Evolutionary conservation across 2,888 invertebrate genomes (phyloP), one percentile per base, ranked within the genome.

Genomic region (Zygaena filipendulae): DNA sequence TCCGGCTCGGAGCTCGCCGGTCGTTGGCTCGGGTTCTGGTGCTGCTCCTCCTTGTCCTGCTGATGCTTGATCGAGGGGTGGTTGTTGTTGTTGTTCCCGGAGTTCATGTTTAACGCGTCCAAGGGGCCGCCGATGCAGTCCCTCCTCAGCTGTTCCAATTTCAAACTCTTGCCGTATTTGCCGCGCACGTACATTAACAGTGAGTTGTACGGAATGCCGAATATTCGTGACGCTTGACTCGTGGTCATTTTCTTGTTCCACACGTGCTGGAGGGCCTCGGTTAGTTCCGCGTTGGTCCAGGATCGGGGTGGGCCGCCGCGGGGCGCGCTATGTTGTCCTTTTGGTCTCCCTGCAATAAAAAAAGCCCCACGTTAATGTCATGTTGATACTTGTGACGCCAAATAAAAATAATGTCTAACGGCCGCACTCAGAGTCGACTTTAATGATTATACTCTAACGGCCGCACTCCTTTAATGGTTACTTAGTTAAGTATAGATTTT

Each of bases 241-340:
- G 94, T 94, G 38, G 94, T 94, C 92, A 94, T 94, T 62, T 92
- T 93, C 59, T 94, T 93, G 70, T 93, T 93, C 94, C 94, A 94
- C n/a, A 94, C 94, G 68, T 93, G 92, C 54, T 92, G 92, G 28
- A 94, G 82, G 2, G 94, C 94, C 69, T 93, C 91, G 27, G 94
- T 94, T 27, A 94, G 82, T 55, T 94, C 94, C 19, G 91, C 91
- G 71, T 94, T 94, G 37, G 93, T 94, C 94, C 94, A 94, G 2
- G 94, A 94, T 29, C 94, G 83, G 1, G 94, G 94, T 7, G 94
- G 94, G 7, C 94, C 94, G 12, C 94, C 93, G 43, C 94, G 82
- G 12, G 93, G 93, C 20, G 94, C 93, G 49, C 92, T 92, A 72
- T 94, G 94, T 56, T 94, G 94, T 23, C 94, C 94, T 60, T 94